Conservation (phyloP, 2,797 vertebrate species). For the Lepidocolaptes lacrymiger region DNA sequence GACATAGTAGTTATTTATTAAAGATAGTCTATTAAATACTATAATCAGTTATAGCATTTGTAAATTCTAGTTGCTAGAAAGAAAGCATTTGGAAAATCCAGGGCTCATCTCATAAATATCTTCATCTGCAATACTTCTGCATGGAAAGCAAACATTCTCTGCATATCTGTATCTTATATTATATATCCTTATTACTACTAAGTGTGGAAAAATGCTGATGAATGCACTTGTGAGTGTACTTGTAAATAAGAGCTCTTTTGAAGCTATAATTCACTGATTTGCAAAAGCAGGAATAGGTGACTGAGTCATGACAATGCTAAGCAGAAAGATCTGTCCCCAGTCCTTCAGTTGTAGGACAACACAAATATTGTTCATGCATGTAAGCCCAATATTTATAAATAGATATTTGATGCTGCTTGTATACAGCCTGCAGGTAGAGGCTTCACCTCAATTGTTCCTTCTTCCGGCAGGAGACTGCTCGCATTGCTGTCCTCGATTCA, state of each 20-base stretch:
- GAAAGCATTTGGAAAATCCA: background rate
- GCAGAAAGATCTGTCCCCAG: background rate
- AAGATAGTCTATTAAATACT: background rate
- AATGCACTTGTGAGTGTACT: background rate
- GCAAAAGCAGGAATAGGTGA: background rate
- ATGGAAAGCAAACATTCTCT: background rate
- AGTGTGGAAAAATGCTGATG: background rate
- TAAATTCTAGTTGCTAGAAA: background rate
- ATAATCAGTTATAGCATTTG: background rate
- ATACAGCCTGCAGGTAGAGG: background rate
- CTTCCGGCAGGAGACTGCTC: slow-evolving; percentile 81
- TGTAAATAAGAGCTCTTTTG: background rate
- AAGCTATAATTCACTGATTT: background rate
- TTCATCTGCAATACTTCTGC: background rate
- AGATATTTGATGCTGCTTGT: background rate
- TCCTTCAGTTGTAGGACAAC: background rate
- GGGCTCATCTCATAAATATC: background rate
- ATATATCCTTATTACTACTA: background rate
- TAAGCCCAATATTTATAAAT: background rate
- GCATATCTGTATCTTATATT: background rate
- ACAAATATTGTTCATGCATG: background rate
- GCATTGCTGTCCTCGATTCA: slow-evolving; percentile 90
- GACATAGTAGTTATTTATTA: background rate
- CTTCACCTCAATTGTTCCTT: background rate
- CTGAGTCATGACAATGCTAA: background rate